Evolutionary conservation across 1,140 invertebrate species (phyloP), one percentile per base, ranked within the genome.

Genomic region (Heliconius hewitsoni): DNA sequence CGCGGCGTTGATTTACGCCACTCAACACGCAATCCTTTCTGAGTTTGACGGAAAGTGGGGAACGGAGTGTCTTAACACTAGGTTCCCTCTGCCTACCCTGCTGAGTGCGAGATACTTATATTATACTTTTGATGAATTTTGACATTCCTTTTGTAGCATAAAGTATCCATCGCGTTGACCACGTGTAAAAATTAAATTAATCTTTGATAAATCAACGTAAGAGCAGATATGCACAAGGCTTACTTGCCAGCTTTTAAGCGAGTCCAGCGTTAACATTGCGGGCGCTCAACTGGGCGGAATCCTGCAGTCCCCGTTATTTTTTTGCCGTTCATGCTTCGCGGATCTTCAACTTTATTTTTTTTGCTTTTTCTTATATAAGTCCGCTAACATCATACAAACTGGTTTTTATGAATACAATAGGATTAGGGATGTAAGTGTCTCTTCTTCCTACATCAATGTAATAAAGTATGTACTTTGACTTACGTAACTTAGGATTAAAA

Each of bases 291-390:
- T 85, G 82, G 84, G 55, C 70, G 85, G 90, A 89, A 89, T 92
- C 90, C 86, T 87, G 90, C 86, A 86, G 83, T 66, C 82, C 79
- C 88, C 88, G 87, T 92, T 92, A 91, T 82, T 89, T 86, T 90
- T 93, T 92, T 93, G 90, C 86, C 85, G 85, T 85, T 76, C 82
- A 86, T 89, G 81, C 83, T 71, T 81, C 83, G 89, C 83, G 88
- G 84, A 88, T 89, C 85, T 88, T 91, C 82, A 88, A 83, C 89
- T 91, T 84, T 37, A 52, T 79, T 76, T 71, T 70, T 84, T 86
- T 85, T 81, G 70, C 71, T 84, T 85, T 86, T 87, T 86, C 46
- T 84, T 77, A 71, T 74, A 16, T 78, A 70, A 74, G 73, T 75
- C 74, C 70, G 70, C 74, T 75, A 79, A 77, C 77, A 81, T 79